A percentile compares a stretch with the other conserved stretches of the same genome.
Conservation (phyloP, 2,888 invertebrate species). For the Drosophila peninsularis region DNA sequence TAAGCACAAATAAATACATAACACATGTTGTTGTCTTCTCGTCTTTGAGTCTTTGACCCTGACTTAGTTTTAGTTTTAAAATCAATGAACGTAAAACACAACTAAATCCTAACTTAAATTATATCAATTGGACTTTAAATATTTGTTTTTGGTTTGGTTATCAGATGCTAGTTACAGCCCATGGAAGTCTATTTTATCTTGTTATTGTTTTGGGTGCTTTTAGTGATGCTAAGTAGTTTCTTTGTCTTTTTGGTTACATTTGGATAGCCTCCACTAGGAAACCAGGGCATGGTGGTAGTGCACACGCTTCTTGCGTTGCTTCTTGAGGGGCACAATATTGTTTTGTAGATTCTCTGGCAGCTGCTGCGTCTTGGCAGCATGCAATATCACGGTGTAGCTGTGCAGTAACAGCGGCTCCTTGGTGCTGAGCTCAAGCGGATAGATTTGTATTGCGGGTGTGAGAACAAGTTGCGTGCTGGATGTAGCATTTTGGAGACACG, state of each 20-base stretch:
- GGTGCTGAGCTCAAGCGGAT: slow-evolving; percentile 32
- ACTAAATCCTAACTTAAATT: slow-evolving; percentile 79
- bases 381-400: slow-evolving; percentile 71
- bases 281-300: slow-evolving; percentile 73
- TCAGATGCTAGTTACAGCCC: slow-evolving; percentile 70
- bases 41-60: slow-evolving; percentile 17
- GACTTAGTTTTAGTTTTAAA: slow-evolving; percentile 60
- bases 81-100: slow-evolving; percentile 56
- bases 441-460: slow-evolving; percentile 48
- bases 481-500: slow-evolving; percentile 60
- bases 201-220: slow-evolving; percentile 13
- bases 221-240: slow-evolving; percentile 44
- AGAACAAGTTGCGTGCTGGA: slow-evolving; percentile 56
- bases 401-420: slow-evolving; percentile 57
- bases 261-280: slow-evolving; percentile 71
- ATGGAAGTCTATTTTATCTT: slow-evolving; percentile 59
- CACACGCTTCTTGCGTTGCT: slow-evolving; percentile 60
- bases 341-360: slow-evolving; percentile 37
- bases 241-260: slow-evolving; percentile 39
- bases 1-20: slow-evolving; percentile 67
- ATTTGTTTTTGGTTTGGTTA: slow-evolving; percentile 77
- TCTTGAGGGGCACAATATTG: slow-evolving; percentile 36
- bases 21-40: slow-evolving; percentile 39
- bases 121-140: slow-evolving; percentile 71
- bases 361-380: slow-evolving; percentile 41